Conservation (phyloP, 1,140 invertebrate species). For the Cepaea nemoralis region DNA sequence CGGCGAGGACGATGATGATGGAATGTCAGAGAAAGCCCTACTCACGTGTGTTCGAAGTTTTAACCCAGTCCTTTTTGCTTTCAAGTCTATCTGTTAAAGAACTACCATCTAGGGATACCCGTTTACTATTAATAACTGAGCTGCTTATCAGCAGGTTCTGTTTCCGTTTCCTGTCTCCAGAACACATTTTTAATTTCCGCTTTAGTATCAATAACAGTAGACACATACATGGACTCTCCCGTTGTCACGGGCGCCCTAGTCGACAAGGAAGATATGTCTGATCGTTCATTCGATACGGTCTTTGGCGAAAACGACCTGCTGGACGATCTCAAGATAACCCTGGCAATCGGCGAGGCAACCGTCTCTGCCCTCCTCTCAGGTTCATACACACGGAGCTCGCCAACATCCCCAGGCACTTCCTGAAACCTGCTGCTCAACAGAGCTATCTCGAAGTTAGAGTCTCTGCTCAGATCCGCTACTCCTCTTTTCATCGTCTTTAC, state of each 20-base stretch:
- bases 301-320: neutral
- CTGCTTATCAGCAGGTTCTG: no score
- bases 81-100: no score
- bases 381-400: neutral
- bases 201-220: neutral
- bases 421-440: neutral
- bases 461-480: neutral
- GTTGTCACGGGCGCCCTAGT: slow-evolving; percentile 31
- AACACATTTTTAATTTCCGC: neutral
- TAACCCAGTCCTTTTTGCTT: neutral
- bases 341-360: neutral
- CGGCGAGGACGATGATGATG: neutral
- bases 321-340: neutral
- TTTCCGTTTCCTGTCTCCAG: neutral
- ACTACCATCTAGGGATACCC: no score
- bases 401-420: neutral
- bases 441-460: neutral
- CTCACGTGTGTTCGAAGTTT: neutral
- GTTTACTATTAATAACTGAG: no score
- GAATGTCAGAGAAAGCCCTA: neutral
- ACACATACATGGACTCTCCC: slow-evolving; percentile 4
- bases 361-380: neutral
- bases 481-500: neutral
- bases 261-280: neutral
- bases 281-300: neutral